Percentiles rank a stretch among this genome's conserved stretches.
These are phyloP conservation scores for Oscarella lobularis DNA, from an alignment of 37 sponge, comb jelly and placozoan species.

Conservation along the genomic window DNA sequence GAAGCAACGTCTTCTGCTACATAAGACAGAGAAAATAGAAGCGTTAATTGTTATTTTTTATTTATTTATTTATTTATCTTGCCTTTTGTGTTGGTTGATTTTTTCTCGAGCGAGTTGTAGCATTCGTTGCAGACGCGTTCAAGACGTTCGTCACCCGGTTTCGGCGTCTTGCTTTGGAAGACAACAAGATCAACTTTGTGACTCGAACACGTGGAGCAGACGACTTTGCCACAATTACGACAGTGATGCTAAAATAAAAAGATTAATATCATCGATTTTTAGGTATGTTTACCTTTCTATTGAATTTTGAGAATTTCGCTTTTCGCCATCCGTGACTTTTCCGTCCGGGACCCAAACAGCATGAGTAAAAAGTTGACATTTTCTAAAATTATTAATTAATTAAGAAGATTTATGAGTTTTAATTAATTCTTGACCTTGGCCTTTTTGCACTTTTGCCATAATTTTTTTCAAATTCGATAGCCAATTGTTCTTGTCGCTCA, in stretches of 20 bases:
- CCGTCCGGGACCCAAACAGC: no score
- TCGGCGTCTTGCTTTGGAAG: background rate
- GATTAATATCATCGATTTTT: no score
- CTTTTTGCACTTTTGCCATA: constrained; percentile 36
- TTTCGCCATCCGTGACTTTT: constrained; percentile 29
- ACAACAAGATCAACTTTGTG: constrained; percentile 27
- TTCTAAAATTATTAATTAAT: no score
- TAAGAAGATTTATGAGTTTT: no score
- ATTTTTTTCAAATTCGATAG: constrained; percentile 46
- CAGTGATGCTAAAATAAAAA: constrained; percentile 76
- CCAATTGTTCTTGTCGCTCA: constrained; percentile 69
- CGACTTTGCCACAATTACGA: constrained; percentile 62
- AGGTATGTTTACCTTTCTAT: no score
- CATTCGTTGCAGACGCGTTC: constrained; percentile 63
- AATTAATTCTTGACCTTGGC: no score
- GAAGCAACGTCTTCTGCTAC: no score
- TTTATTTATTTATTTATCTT: background rate
- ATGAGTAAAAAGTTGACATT: no score
- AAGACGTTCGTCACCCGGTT: constrained; percentile 9
- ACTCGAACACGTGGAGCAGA: constrained; percentile 62
- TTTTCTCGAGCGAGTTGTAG: constrained; percentile 8
- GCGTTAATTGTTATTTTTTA: no score
- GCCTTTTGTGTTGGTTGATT: background rate
- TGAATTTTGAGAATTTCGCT: constrained; percentile 49
- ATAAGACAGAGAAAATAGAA: no score